Base-by-base conservation (phyloP, 2,113 vertebrate species). In the Anser cygnoides region DNA sequence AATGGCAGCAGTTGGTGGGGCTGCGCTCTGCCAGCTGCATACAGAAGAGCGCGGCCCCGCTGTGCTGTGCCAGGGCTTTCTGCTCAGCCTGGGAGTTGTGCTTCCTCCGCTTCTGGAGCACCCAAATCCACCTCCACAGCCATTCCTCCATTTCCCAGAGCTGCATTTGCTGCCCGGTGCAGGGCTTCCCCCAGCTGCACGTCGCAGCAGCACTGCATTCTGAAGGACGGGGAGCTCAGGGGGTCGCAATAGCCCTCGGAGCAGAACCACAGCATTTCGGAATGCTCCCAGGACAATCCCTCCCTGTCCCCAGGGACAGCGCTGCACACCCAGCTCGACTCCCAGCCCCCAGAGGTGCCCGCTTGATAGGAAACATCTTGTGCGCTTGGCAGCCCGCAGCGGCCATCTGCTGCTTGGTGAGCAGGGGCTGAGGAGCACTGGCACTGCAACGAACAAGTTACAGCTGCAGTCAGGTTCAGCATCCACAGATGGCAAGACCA, bases 31-130 rank as follows among this genome's bases (percentile, higher is more conserved):
- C 72, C 93, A 84, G 92, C 88, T 88, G 81, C 62, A 13, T 59
- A 54, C 59, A 29, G 70, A 12, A 16, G 74, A 87, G 77, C 1
- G 0, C 28, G n/a, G 49, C 46, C 85, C 10, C 11, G 79, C 92
- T 77, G 20, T 95, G 96, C 96, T 90, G 95, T 87, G 95, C 96
- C 96, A 90, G 92, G 93, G 90, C 93, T 94, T 96, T 84, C 43
- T 61, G 78, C 74, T 94, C 88, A 85, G 46, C 7, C 18, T 4
- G 7, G 81, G 89, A 50, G 65, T 88, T 23, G 39, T 52, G 63
- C 41, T 92, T 84, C 94, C 84, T 95, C 87, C 73, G 29, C 25
- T 28, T 76, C 43, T 19, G 57, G 16, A 41, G 44, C 39, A 62
- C 39, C 3, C 0, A 37, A 92, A 91, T 44, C 4, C 59, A 22